Conservation (phyloP, 2,113 vertebrate genomes). For the Lophochroa leadbeateri region DNA sequence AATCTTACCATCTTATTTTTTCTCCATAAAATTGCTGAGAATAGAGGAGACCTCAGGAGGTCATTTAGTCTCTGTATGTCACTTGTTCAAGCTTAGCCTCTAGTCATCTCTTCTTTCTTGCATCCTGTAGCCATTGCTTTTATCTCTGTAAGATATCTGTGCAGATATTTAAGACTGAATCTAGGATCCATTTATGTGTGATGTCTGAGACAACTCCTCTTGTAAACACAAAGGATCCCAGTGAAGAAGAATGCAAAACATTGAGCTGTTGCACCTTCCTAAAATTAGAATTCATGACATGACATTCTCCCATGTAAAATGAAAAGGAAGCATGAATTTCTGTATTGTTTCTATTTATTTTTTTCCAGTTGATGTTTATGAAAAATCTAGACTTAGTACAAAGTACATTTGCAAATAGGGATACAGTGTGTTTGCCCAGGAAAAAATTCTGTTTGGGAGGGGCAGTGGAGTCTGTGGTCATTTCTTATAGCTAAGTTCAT, state of each 20-base stretch:
- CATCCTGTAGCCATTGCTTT: background rate
- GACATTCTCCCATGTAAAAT: fast-evolving
- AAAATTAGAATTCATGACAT: background rate
- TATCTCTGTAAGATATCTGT: background rate
- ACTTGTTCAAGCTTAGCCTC: background rate
- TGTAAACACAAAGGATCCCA: background rate
- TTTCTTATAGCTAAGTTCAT: background rate
- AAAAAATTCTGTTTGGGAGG: background rate
- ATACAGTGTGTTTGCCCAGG: background rate
- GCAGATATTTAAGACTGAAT: background rate
- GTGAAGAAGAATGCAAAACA: background rate
- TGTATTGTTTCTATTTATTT: background rate
- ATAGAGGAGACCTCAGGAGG: background rate
- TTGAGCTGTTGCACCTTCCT: background rate
- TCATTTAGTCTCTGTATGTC: background rate
- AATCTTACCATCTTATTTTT: background rate
- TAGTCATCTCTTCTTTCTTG: background rate
- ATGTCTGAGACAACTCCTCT: background rate
- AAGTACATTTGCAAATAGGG: background rate
- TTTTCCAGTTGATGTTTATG: background rate
- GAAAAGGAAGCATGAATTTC: background rate
- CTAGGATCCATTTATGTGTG: background rate
- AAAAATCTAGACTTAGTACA: background rate
- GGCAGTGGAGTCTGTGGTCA: background rate
- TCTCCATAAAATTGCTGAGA: background rate